phyloP scores from a whole-genome alignment of 1,140 invertebrate species.

The Drosophila equinoxialis region DNA sequence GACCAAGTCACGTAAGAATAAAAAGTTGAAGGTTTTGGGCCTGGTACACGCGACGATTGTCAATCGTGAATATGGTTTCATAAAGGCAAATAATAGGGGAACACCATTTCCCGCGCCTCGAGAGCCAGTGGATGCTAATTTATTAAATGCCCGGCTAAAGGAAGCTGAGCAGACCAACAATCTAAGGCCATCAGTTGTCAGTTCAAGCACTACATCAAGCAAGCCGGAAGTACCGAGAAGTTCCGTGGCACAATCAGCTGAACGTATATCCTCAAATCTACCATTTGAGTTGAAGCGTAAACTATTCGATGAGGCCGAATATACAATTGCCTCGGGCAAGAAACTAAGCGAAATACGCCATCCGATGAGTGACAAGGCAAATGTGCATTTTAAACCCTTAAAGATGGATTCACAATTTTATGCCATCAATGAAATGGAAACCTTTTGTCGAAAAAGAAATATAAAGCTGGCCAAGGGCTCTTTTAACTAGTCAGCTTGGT shows the following conservation, averaged over 20 bases:
- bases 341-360: conserved; percentile 31
- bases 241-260: not conserved
- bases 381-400: not conserved
- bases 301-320: conserved; percentile 50
- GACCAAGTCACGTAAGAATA: not conserved
- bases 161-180: not conserved
- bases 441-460: conserved; percentile 29
- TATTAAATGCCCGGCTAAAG: conserved; percentile 11
- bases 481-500: not conserved
- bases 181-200: not conserved
- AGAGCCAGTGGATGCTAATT: not conserved
- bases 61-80: conserved; percentile 39
- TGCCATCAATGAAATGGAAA: conserved; percentile 26
- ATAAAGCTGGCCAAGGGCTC: conserved; percentile 23
- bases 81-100: conserved; percentile 4
- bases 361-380: not conserved
- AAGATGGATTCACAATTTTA: not conserved
- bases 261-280: not conserved
- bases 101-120: conserved; percentile 16
- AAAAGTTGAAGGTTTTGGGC: not conserved
- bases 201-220: not conserved
- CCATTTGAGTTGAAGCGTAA: conserved; percentile 47
- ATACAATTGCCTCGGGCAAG: conserved; percentile 47
- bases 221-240: not conserved
- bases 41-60: not conserved